Evolutionary conservation across 2,797 vertebrate species (phyloP), one percentile per base, ranked within the genome.

Genomic region (Pipistrellus pipistrellus): DNA sequence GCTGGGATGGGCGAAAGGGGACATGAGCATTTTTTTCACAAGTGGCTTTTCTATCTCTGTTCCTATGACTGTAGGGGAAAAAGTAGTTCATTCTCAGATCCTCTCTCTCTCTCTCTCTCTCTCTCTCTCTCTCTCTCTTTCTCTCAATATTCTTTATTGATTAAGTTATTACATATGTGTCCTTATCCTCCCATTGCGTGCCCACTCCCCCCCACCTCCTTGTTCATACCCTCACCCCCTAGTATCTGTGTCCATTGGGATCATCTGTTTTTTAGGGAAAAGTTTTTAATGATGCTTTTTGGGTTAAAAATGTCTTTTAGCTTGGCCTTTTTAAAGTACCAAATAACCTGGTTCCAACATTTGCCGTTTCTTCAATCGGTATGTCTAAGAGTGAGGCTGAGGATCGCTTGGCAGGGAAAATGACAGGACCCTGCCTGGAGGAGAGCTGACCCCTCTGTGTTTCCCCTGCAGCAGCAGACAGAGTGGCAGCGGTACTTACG

Each of bases 401-500:
- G n/a, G 81, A 35, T 48, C 66, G 23, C 2, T 18, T 53, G 30
- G 25, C 20, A 75, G 76, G 73, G 46, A 86, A 44, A 35, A 35
- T 32, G 90, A 55, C 27, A 17, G 38, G 77, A 25, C n/a, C 44
- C 18, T 59, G 15, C 44, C 30, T n/a, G 44, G 9, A 21, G 77
- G 88, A 88, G 87, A 96, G 48, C 93, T 95, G 73, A 97, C 88
- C 35, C 64, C 75, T 85, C 35, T 13, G 27, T 97, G 89, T 97
- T 94, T 96, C 46, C 97, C 93, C 96, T 27, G 44, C 98, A 99
- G 99, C 99, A 99, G 98, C 99, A 99, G 97, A 99, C 99, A 0
- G 99, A 99, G 97, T 99, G 99, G 99, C 99, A 99, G 97, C 98
- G 98, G 98, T 99, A 99, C 98, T 98, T 99, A 97, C 99, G 99